Base-by-base conservation (phyloP, 2,888 invertebrate species). In the Caenorhabditis sp. region DNA sequence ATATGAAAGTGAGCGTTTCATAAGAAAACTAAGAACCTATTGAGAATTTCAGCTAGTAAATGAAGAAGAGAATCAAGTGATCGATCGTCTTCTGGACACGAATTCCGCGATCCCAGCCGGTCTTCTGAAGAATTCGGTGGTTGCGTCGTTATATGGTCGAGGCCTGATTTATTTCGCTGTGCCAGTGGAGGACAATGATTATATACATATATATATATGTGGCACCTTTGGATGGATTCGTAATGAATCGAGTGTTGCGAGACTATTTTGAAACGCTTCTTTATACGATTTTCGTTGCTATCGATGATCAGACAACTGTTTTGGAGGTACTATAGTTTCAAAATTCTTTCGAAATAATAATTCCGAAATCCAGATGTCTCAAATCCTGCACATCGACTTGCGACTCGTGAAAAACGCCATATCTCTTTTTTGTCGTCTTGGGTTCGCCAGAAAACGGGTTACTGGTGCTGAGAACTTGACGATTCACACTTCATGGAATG, bases 201-300 rank as follows among this genome's bases (percentile, higher is more conserved):
- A 94, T 89, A n/a, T n/a, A n/a, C n/a, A n/a, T n/a, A n/a, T n/a
- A n/a, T n/a, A 94, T 95, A 69, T 93, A 94, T 86, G 94, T 98
- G 82, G 97, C 97, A 1, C 97, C 97, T 0, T 94, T 98, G 69
- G 96, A 97, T 93, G 97, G 97, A 16, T 98, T 98, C 93, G 97
- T 98, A 1, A 98, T 98, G 97, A 98, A 98, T 93, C 94, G 97
- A 82, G 95, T 97, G 14, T 95, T 96, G 14, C 97, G 97, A 0
- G 97, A 98, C 93, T 97, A 97, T 93, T 96, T 98, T 93, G 98
- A 98, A 93, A 97, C 96, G 38, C 93, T 98, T 68, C 94, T 98
- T n/a, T 98, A 98, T 93, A 97, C 97, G 93, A 95, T 96, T 89
- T 98, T 98, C 93, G 97, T 98, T 1, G 97, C 97, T 6, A 96